Percentiles rank a stretch among this genome's conserved stretches.
Conservation (phyloP, 2,888 invertebrate species). For the Kuschelorhynchus macadamiae region DNA sequence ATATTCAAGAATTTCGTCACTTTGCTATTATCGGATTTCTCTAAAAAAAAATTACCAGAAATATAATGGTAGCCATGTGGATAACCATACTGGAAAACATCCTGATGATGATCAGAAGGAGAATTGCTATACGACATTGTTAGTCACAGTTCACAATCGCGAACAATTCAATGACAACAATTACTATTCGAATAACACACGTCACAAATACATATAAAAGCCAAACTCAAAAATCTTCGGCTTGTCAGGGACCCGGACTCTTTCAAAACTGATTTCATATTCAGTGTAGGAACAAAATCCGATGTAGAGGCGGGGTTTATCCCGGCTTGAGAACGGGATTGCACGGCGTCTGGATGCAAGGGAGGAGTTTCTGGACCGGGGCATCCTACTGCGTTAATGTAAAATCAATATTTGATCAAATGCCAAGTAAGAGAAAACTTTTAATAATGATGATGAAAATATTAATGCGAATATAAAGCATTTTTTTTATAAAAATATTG, state of each 20-base stretch:
- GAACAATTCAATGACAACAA: constrained; percentile 26
- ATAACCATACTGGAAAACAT: constrained; percentile 63
- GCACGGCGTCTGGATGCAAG: constrained; percentile 38
- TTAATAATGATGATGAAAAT: no score
- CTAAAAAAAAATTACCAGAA: no score
- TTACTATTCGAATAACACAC: constrained; percentile 1
- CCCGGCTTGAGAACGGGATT: constrained; percentile 38
- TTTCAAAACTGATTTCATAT: constrained; percentile 43
- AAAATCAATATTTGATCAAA: constrained; percentile 47
- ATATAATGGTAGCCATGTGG: constrained; percentile 62
- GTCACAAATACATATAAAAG: constrained; percentile 36
- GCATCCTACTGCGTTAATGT: constrained; percentile 36
- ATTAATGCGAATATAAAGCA: no score
- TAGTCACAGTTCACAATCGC: not conserved
- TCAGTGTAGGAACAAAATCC: constrained; percentile 20
- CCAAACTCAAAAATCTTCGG: constrained; percentile 24
- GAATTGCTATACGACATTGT: constrained; percentile 63
- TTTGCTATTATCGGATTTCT: no score
- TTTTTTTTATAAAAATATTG: no score
- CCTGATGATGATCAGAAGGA: constrained; percentile 62
- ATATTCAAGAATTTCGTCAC: no score
- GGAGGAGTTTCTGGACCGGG: constrained; percentile 39
- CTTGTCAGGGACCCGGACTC: constrained; percentile 30
- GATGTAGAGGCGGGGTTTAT: constrained; percentile 39
- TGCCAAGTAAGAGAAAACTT: not conserved